A percentile compares a stretch with the other conserved stretches of the same genome.
phyloP scores from a whole-genome alignment of 2,888 invertebrate species.

The Phorcus lineatus region DNA sequence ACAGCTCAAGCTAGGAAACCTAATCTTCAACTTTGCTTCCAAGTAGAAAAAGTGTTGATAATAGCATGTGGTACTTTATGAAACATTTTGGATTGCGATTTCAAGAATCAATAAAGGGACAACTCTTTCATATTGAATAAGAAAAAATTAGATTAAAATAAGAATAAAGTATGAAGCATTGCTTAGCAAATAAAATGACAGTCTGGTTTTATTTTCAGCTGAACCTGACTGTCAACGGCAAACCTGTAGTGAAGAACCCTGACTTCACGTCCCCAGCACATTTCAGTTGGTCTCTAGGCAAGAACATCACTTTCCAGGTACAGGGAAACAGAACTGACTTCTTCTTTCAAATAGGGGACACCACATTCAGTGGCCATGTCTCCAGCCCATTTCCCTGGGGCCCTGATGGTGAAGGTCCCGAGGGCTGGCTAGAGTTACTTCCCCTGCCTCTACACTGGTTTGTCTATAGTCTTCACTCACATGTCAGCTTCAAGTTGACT shows the following conservation, averaged over 20 bases:
- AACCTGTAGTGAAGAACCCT: slow-evolving; percentile 50
- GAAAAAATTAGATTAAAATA: too few relatives aligned
- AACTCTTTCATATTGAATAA: too few relatives aligned
- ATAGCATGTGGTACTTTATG: too few relatives aligned
- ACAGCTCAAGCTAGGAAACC: too few relatives aligned
- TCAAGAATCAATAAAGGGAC: too few relatives aligned
- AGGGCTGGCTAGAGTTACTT: slow-evolving; percentile 55
- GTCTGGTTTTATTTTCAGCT: slow-evolving; percentile 32
- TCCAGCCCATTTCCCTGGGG: slow-evolving; percentile 51
- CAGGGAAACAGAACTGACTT: slow-evolving; percentile 42
- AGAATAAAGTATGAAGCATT: too few relatives aligned
- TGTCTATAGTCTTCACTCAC: slow-evolving; percentile 60
- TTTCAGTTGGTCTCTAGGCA: slow-evolving; percentile 49
- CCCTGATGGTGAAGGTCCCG: slow-evolving; percentile 53
- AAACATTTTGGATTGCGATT: too few relatives aligned
- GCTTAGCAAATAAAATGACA: too few relatives aligned
- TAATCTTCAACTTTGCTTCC: too few relatives aligned
- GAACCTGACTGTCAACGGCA: slow-evolving; percentile 48
- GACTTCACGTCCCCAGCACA: slow-evolving; percentile 49
- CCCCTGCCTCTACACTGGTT: slow-evolving; percentile 66
- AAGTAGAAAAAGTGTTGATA: too few relatives aligned
- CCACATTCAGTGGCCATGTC: slow-evolving; percentile 42
- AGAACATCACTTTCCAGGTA: slow-evolving; percentile 47
- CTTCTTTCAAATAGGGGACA: slow-evolving; percentile 44
- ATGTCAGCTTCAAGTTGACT: slow-evolving; percentile 25